Base-by-base conservation (phyloP, 2,888 invertebrate species). In the Keiferia lycopersicella region DNA sequence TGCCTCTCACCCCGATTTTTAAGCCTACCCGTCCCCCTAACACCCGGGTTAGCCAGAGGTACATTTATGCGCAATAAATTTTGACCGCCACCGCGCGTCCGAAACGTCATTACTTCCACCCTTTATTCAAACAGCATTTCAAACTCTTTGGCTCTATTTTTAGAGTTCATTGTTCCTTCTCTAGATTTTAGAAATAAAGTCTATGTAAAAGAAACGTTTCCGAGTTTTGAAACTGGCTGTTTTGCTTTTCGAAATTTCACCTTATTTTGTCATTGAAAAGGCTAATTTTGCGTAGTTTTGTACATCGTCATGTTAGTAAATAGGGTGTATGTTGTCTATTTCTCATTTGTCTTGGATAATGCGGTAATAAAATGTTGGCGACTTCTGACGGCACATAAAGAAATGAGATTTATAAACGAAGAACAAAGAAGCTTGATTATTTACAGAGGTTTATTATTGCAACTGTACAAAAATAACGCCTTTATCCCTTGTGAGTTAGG, bases 41-140 rank as follows among this genome's bases (percentile, higher is more conserved):
- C 88, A 79, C 88, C 90, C 88, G 88, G 88, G 90, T 91, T 91
- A 91, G 91, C 89, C 87, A 79, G 88, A 88, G 90, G 86, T 91
- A 90, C 91, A 90, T 91, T 91, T 91, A 91, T 91, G 91, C 90
- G 87, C 91, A 90, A 91, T 91, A 91, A 91, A 91, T 91, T 91
- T 91, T 89, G 88, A 89, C 89, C 88, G 84, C 84, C 82, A 75
- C 80, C 75, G 79, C 80, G 79, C 77, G 76, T 72, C 16, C 82
- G 80, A 86, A 90, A 89, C 82, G 86, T 78, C 85, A 73, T 80
- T 79, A 86, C 76, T 80, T 71, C 85, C 65, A 58, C 62, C 48
- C 57, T 64, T 59, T 20, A 63, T 41, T 64, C 51, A n/a, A 68
- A 70, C 57, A n/a, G 67, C 65, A 88, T 83, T 78, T 67, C 65